Base-by-base conservation (phyloP, 2,113 vertebrate genomes). In the Dasyurus viverrinus region DNA sequence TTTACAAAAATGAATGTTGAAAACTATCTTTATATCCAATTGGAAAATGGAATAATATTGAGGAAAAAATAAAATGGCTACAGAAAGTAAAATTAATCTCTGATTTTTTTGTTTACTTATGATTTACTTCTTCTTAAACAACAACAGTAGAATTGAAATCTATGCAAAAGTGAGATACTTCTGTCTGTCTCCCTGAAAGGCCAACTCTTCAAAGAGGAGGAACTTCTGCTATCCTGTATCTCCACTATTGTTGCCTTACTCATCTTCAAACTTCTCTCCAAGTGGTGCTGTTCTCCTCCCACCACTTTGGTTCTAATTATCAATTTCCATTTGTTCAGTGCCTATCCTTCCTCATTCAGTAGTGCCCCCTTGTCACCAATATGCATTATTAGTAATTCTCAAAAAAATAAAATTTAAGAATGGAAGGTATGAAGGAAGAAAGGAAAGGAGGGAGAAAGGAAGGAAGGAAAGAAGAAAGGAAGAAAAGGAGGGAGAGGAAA, bases 21-120 rank as follows among this genome's bases (percentile, higher is more conserved):
- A 52, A 52, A 52, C 9, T 11, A 52, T 52, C 50, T 52, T 52
- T 52, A 52, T 52, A 52, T 52, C 8, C 50, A 52, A 52, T 52
- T 52, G 50, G 50, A 52, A 52, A 52, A 52, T 52, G 10, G 11
- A 52, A 52, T 10, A 52, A 52, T 52, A 52, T 11, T 52, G 50
- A 52, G 50, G 50, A 10, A 52, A 52, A 52, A 52, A 6, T 52
- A 52, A 52, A 52, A 52, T 52, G 10, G 50, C 9, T 52, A 52
- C 10, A 52, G 50, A 52, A 52, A 52, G 50, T 52, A 52, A 52
- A 52, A 52, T 10, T 52, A 52, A 52, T 52, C 50, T 52, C 9
- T 11, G 50, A 52, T 48, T 48, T 90, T 97, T 14, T 60, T 90
- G 9, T 10, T 89, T 96, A 76, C 92, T 36, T 60, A 93, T 91